phyloP scores from a whole-genome alignment of 2,113 vertebrate species.

The Spheniscus mendiculus region DNA sequence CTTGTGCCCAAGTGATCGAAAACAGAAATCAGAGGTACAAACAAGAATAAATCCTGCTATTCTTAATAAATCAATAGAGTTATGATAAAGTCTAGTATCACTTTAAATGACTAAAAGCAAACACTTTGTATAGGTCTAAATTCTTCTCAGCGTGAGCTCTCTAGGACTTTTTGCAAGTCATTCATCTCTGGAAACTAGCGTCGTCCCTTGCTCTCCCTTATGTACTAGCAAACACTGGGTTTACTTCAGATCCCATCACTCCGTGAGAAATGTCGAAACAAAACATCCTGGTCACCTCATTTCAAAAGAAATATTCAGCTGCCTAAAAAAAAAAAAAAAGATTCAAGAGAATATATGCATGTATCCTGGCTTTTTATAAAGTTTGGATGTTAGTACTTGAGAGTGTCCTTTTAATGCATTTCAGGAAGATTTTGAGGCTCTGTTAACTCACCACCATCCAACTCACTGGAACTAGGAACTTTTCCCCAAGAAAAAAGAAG shows the following conservation, averaged over 20 bases:
- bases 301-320: neutral
- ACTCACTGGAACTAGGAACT: neutral
- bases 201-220: neutral
- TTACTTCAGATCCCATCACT: neutral
- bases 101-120: neutral
- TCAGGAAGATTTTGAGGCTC: neutral
- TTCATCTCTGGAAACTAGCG: neutral
- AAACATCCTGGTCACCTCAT: neutral
- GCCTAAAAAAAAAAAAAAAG: neutral
- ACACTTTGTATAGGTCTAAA: neutral
- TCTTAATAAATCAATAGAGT: neutral
- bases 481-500: neutral
- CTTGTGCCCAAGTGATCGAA: neutral
- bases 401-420: neutral
- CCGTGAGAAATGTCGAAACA: neutral
- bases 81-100: neutral
- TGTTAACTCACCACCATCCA: neutral
- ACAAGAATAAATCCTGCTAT: neutral
- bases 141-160: neutral
- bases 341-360: neutral
- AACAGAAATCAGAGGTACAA: neutral
- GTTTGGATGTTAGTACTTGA: neutral
- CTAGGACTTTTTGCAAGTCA: neutral
- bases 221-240: neutral
- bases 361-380: neutral